Percentiles rank a stretch among this genome's conserved stretches.
Conservation (phyloP, 2,888 invertebrate genomes). For the Drosophila paranaensis region DNA sequence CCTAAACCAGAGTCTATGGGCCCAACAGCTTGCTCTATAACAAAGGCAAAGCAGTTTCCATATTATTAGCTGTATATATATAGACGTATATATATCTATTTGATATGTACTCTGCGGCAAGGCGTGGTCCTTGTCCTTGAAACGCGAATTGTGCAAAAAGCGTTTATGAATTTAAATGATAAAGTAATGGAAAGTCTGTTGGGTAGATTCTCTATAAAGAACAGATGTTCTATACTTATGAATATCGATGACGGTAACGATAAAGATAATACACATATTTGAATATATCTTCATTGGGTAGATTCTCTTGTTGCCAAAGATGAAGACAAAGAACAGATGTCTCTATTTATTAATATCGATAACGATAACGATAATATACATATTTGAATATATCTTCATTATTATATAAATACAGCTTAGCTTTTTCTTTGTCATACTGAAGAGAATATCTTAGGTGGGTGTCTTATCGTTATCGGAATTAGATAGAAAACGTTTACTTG, state of each 20-base stretch:
- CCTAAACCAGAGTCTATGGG: conserved; percentile 19
- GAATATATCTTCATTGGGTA: no score
- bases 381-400: no score
- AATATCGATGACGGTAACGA: neutral
- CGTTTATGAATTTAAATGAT: neutral
- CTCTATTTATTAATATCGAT: no score
- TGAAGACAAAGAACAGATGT: no score
- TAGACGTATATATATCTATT: conserved; percentile 6
- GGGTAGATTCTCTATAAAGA: neutral
- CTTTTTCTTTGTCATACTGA: no score
- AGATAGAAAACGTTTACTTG: no score
- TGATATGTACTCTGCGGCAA: conserved; percentile 15
- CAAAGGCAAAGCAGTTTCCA: conserved; percentile 17
- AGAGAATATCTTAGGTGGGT: no score
- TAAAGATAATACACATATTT: no score
- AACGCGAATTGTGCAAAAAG: conserved; percentile 10
- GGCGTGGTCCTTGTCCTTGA: conserved; percentile 38
- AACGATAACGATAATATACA: no score
- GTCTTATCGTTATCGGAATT: no score
- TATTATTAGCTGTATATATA: conserved; percentile 33
- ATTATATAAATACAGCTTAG: no score
- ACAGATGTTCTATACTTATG: neutral
- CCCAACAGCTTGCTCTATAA: conserved; percentile 19
- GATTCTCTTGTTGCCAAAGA: no score
- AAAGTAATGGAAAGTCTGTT: neutral